These are phyloP conservation scores for Poeciliopsis infans DNA, from an alignment of 2,797 vertebrate species.

Conservation along the genomic window DNA sequence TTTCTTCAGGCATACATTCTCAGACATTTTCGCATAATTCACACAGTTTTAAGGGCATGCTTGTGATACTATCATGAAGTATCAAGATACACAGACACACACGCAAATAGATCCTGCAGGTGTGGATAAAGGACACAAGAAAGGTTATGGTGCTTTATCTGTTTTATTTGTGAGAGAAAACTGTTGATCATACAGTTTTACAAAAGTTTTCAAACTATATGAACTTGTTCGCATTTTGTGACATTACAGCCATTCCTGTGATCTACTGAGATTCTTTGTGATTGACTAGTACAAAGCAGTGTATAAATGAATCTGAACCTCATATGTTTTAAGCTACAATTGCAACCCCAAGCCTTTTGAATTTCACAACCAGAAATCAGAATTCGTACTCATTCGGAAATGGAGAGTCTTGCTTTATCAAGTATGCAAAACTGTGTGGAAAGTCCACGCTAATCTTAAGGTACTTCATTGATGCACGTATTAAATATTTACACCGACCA, in stretches of 20 bases:
- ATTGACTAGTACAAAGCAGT: not conserved
- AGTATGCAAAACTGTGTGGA: not conserved
- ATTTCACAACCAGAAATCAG: not conserved
- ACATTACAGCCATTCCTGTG: not conserved
- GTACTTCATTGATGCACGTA: not conserved
- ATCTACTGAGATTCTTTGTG: not conserved
- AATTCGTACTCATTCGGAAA: not conserved
- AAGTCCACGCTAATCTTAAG: conserved; percentile 12
- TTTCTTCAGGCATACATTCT: not conserved
- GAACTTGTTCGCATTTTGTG: not conserved
- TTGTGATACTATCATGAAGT: not conserved
- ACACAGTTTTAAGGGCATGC: not conserved
- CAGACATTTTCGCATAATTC: not conserved
- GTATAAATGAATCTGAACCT: not conserved
- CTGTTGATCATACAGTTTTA: not conserved
- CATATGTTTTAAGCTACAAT: not conserved
- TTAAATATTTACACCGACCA: not conserved
- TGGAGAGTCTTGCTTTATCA: not conserved
- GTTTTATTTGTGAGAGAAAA: not conserved
- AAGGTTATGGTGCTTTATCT: not conserved
- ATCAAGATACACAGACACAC: not conserved
- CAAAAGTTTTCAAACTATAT: not conserved
- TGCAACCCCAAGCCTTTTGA: not conserved
- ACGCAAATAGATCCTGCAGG: not conserved
- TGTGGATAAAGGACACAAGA: not conserved